Percentiles rank a stretch among this genome's conserved stretches.
phyloP scores from a whole-genome alignment of 2,797 vertebrate genomes.

The Saxicola maurus region DNA sequence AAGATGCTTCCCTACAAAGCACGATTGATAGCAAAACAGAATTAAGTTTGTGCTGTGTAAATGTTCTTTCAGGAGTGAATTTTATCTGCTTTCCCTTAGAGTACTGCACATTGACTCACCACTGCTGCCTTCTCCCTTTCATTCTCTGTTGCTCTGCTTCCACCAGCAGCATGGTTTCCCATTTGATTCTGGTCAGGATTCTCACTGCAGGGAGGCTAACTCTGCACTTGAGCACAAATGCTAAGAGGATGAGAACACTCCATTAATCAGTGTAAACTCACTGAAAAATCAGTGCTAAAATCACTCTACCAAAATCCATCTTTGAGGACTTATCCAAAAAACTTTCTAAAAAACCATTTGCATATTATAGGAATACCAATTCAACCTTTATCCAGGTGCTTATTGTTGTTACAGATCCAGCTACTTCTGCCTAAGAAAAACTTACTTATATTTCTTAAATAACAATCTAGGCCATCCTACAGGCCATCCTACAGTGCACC shows the following conservation, averaged over 20 bases:
- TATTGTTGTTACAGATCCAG: neutral
- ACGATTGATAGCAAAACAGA: neutral
- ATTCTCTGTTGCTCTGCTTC: neutral
- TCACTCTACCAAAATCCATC: neutral
- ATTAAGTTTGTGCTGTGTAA: neutral
- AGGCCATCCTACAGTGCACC: neutral
- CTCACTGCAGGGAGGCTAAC: neutral
- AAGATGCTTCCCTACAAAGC: neutral
- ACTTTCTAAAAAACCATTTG: neutral
- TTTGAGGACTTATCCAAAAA: neutral
- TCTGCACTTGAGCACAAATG: neutral
- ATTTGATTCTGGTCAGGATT: neutral
- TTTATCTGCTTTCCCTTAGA: neutral
- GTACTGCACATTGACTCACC: neutral
- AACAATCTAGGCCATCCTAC: neutral
- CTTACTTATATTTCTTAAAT: neutral
- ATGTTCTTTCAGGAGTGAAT: neutral
- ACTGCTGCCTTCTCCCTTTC: neutral
- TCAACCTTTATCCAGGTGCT: neutral
- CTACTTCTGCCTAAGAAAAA: neutral
- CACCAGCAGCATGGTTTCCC: neutral
- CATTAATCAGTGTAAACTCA: neutral
- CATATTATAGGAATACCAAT: neutral
- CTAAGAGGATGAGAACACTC: neutral
- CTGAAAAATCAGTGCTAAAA: neutral